A percentile compares a stretch with the other conserved stretches of the same genome.
These are phyloP conservation scores for Dermatophagoides farinae DNA, from an alignment of 1,140 invertebrate species.

Conservation along the genomic window DNA sequence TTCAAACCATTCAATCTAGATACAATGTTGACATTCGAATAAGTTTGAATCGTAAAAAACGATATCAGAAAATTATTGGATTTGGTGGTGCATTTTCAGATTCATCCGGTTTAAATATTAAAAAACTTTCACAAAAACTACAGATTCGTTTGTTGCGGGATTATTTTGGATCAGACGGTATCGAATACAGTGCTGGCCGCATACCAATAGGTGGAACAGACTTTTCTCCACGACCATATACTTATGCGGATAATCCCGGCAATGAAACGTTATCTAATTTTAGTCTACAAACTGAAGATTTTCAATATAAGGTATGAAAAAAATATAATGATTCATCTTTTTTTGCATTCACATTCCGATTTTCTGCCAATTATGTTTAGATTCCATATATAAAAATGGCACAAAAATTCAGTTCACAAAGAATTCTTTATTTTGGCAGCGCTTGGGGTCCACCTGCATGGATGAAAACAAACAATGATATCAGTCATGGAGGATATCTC, in stretches of 20 bases:
- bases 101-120: constrained; percentile 31
- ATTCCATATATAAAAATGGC: constrained; percentile 42
- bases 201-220: constrained; percentile 63
- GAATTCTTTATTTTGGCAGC: constrained; percentile 38
- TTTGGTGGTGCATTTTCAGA: constrained; percentile 75
- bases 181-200: constrained; percentile 53
- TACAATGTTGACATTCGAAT: not conserved
- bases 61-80: constrained; percentile 35
- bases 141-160: not conserved
- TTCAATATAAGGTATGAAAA: not conserved
- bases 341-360: not conserved
- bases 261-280: not conserved
- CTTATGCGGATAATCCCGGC: constrained; percentile 37
- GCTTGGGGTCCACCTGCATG: constrained; percentile 69
- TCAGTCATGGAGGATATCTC: constrained; percentile 34
- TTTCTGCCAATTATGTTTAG: constrained; percentile 28
- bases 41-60: constrained; percentile 12
- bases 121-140: not conserved
- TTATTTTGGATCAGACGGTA: constrained; percentile 18
- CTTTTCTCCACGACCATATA: constrained; percentile 46
- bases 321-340: not conserved
- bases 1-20: not conserved
- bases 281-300: not conserved
- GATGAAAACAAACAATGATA: constrained; percentile 67
- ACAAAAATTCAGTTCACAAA: constrained; percentile 23